Conservation (phyloP, 1,140 invertebrate species). For the Lamellibrachia luymesi region DNA sequence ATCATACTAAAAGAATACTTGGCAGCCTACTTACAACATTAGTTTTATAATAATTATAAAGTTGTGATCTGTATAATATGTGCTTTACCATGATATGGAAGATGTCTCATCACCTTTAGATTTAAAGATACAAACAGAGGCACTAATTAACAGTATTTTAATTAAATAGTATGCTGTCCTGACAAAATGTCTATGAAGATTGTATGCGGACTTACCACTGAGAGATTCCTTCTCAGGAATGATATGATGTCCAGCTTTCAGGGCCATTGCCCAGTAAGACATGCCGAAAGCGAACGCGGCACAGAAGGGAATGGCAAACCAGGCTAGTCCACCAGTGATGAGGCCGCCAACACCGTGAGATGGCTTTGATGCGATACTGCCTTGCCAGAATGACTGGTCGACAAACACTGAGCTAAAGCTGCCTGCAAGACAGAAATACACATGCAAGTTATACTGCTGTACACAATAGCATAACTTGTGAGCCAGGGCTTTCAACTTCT, state of each 20-base stretch:
- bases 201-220: not conserved
- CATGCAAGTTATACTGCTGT: not conserved
- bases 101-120: too few relatives aligned
- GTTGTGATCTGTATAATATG: too few relatives aligned
- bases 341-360: conserved; percentile 49
- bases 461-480: too few relatives aligned
- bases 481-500: too few relatives aligned
- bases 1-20: too few relatives aligned
- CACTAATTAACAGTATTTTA: not conserved
- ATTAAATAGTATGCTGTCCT: not conserved
- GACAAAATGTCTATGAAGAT: not conserved
- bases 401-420: conserved; percentile 18
- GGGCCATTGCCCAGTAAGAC: conserved; percentile 39
- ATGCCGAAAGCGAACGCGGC: conserved; percentile 50
- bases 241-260: conserved; percentile 28
- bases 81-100: too few relatives aligned
- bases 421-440: conserved; percentile 8
- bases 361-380: conserved; percentile 53
- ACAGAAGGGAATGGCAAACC: conserved; percentile 55
- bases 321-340: conserved; percentile 51
- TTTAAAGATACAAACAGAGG: too few relatives aligned
- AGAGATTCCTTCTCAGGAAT: not conserved
- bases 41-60: too few relatives aligned
- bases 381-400: conserved; percentile 58
- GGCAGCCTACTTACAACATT: too few relatives aligned